Conservation (phyloP, 2,113 vertebrate species). For the Choloepus hoffmanni region DNA sequence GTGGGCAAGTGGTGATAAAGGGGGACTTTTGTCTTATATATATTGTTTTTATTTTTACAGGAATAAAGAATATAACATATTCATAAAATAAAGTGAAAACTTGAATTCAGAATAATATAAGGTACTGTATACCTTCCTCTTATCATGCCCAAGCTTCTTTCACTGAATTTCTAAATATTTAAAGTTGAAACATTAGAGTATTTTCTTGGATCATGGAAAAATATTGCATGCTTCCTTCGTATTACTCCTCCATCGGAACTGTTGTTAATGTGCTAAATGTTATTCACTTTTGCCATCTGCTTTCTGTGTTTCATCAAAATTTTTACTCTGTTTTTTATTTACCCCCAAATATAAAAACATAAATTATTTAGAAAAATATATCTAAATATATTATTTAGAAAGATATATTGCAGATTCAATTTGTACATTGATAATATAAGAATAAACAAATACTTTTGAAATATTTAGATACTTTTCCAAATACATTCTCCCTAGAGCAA, state of each 20-base stretch:
- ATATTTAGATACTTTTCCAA: background rate
- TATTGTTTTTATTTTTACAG: background rate
- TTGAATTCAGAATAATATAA: background rate
- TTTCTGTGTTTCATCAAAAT: background rate
- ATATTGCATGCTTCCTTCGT: background rate
- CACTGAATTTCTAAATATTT: background rate
- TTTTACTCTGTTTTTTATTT: background rate
- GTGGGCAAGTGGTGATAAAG: background rate
- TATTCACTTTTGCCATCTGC: background rate
- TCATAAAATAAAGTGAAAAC: constrained; percentile 15
- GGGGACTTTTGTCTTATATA: background rate
- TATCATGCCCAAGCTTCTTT: background rate
- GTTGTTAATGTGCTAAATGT: background rate
- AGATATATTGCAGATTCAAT: background rate
- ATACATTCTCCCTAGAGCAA: background rate
- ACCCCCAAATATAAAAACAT: background rate
- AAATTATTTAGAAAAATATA: background rate
- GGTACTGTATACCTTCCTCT: background rate
- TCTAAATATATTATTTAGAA: background rate
- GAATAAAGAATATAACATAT: background rate
- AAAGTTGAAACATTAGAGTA: background rate
- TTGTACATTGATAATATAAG: background rate
- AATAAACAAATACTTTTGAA: constrained; percentile 5
- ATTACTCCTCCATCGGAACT: background rate
- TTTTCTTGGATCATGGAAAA: background rate